Percentiles rank a stretch among this genome's conserved stretches.
These are phyloP conservation scores for Hyposoter didymator DNA, from an alignment of 2,888 invertebrate genomes.

Conservation along the genomic window DNA sequence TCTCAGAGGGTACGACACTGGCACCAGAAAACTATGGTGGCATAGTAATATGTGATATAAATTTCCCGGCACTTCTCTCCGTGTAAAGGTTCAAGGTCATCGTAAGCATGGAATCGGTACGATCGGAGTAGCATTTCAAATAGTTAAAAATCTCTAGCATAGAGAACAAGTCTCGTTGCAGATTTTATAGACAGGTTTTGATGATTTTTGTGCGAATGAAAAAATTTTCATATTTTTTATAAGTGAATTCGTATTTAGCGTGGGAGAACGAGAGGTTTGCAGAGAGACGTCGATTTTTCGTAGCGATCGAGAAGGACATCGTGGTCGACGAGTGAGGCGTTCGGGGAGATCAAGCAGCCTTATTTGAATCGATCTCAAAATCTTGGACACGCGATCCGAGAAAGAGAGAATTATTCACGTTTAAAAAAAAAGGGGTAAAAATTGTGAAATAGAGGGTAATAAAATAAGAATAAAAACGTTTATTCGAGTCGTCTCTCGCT, in stretches of 20 bases:
- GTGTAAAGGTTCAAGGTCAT: not conserved
- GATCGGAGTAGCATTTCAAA: not conserved
- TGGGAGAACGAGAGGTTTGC: constrained; percentile 53
- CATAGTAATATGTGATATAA: too few species aligned
- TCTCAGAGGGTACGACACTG: too few species aligned
- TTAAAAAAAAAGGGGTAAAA: constrained; percentile 19
- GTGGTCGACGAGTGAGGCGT: constrained; percentile 2
- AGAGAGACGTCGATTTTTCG: constrained; percentile 25
- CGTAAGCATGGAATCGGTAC: not conserved
- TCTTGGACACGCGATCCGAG: constrained; percentile 59
- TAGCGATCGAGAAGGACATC: not conserved
- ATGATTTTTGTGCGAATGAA: constrained; percentile 20
- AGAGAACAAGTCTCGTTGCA: not conserved
- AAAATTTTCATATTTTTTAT: not conserved
- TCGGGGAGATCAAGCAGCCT: constrained; percentile 25
- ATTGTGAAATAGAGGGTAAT: constrained; percentile 29
- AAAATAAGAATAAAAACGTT: constrained; percentile 29
- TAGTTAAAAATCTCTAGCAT: not conserved
- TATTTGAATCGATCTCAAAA: constrained; percentile 57
- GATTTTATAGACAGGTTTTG: not conserved
- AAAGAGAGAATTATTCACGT: constrained; percentile 11
- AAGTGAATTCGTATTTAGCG: constrained; percentile 28
- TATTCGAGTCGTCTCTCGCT: constrained; percentile 43
- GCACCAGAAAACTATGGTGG: too few species aligned
- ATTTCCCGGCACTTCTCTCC: too few species aligned